Base-by-base conservation (phyloP, 2,113 vertebrate species). In the Thryonomys swinderianus region DNA sequence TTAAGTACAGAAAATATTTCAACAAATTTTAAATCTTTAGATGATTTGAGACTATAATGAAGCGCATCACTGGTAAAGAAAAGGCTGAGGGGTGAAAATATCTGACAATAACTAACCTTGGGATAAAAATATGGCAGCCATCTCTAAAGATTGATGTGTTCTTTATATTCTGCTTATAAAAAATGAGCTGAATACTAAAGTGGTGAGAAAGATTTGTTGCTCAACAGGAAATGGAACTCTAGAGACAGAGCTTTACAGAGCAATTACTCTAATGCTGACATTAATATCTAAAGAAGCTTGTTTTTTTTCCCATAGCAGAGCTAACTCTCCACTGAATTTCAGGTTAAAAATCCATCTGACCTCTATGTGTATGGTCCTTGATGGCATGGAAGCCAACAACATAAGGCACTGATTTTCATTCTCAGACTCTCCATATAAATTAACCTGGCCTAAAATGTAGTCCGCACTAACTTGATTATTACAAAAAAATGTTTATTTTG, bases 81-180 rank as follows among this genome's bases (percentile, higher is more conserved):
- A 92, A 53, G 12, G 17, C 34, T 92, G 2, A 81, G 23, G n/a
- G 23, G 62, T 93, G 71, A 88, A 84, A 93, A 80, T 53, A 85
- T 93, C n/a, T 94, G 82, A 91, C 59, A 93, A 73, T 83, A 95
- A 66, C n/a, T 83, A 89, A 95, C 59, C 67, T 93, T 94, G 69
- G 25, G 40, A 78, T 93, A 80, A 92, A 96, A 88, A 90, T 84
- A 85, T 51, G 27, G 40, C 11, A 79, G 45, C 40, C 90, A 94
- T 42, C 59, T 66, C 74, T 80, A 73, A 87, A 92, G 89, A 96
- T 93, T 64, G 79, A 88, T 95, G 59, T 76, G 76, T 32, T 79
- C 48, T 94, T 95, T 87, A 59, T 94, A 51, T 7, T 3, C 23
- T 67, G 34, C 51, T 92, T 94, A 91, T 88, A 81, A 88, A 90